Evolutionary conservation across 92 coral and sea anemone genomes (phyloP).

Genomic region (Blastomussa wellsi): DNA sequence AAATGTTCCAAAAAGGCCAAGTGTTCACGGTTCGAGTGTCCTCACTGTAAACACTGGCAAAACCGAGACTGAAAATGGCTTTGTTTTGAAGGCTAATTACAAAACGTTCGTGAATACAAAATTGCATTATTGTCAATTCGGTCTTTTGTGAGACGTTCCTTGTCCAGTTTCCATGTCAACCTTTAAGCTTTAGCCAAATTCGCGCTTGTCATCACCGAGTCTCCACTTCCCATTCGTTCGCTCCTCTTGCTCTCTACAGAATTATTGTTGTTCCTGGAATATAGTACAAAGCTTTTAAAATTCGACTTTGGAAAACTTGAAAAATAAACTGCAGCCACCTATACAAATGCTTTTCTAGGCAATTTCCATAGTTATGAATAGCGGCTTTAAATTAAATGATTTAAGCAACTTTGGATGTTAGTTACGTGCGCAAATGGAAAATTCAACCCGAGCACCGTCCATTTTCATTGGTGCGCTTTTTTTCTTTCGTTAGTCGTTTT

Average conservation of each 20-base stretch:
- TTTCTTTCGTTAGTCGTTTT: too few species aligned
- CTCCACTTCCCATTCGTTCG: neutral
- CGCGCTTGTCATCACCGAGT: neutral
- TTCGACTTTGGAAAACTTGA: neutral
- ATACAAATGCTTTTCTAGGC: neutral
- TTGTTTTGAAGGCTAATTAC: too few species aligned
- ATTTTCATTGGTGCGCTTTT: too few species aligned
- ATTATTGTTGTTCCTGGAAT: neutral
- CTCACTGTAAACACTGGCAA: too few species aligned
- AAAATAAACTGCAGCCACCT: neutral
- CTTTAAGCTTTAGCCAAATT: neutral
- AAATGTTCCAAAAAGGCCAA: too few species aligned
- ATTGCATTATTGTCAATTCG: neutral
- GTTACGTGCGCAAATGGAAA: too few species aligned
- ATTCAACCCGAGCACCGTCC: too few species aligned
- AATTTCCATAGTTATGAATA: too few species aligned
- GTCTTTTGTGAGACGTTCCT: neutral
- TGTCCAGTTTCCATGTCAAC: neutral
- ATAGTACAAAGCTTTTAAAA: neutral
- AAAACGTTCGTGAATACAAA: neutral
- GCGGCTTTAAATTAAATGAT: too few species aligned
- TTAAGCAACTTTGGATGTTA: too few species aligned
- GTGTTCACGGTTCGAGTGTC: too few species aligned
- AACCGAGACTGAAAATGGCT: too few species aligned
- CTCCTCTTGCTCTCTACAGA: neutral